Evolutionary conservation across 2,888 invertebrate genomes (phyloP), one percentile per base, ranked within the genome.

Genomic region (Meteorus colon): DNA sequence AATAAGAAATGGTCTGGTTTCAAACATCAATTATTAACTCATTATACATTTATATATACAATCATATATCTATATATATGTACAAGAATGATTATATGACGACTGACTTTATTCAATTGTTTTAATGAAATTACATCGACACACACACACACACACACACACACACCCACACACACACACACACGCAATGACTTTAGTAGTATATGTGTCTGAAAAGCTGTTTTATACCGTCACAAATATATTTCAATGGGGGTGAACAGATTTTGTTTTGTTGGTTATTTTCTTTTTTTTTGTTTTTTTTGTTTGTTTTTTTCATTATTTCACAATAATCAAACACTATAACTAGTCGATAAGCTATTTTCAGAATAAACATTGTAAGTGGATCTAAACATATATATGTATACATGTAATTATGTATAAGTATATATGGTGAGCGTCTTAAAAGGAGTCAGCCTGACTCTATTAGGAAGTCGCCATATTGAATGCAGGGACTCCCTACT

Each of bases 371-470:
- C n/a, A 51, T 69, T 10, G 14, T 29, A 45, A 31, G 16, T 16
- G 55, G 10, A 51, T 60, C 16, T 45, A 12, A 16, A 74, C 68
- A 31, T 34, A 51, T 62, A 55, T 48, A 63, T 41, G 12, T 27
- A 59, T 27, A 69, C 41, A 45, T 70, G 60, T n/a, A 72, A 67
- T 48, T 68, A 41, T 66, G 71, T 34, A 51, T 72, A 75, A 59
- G 60, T 34, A 55, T 27, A 68, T 77, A 66, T 74, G 91, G 92
- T 91, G 92, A 91, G 88, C 90, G 92, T 92, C 93, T 93, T 93
- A 94, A 94, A 93, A 93, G 95, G 96, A 94, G 94, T 96, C 96
- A 96, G 96, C 95, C 96, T 96, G 96, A 96, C 96, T 96, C 96
- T 95, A 96, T 96, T 96, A 96, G 96, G 96, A 96, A 96, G 96